Evolutionary conservation across 2,797 vertebrate genomes (phyloP), one percentile per base, ranked within the genome.

Genomic region (Strix occidentalis): DNA sequence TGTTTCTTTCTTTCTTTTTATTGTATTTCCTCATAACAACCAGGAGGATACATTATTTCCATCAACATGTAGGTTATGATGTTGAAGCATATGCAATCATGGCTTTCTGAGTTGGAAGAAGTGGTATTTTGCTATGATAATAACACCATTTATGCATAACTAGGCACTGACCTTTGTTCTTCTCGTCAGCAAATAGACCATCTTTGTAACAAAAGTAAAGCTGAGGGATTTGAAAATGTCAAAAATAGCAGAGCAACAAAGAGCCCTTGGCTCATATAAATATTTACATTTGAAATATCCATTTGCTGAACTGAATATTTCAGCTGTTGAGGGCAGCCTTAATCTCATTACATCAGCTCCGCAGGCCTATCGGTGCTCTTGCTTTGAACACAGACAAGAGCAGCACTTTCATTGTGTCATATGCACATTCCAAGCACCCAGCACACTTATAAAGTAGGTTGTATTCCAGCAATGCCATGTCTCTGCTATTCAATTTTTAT

Each of bases 281-380:
- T 96, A 96, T 98, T 98, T 97, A 97, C 89, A 93, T 95, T 90
- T 95, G 89, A 96, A 82, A 96, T 89, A 96, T 88, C 96, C 93
- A 96, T 97, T 96, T 94, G 56, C 92, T 90, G 87, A 78, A 93
- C 87, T 78, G 85, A 91, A 86, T 86, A 95, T 92, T 96, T 83
- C 96, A 97, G 95, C 96, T 95, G 96, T 95, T 75, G 91, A 94
- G 89, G 56, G 68, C 90, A 94, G 94, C 69, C 94, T 95, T 79
- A 96, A 96, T 95, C 68, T 96, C 66, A 96, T 89, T 96, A 79
- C 89, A 91, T 95, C 89, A 79, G 66, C 92, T 87, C 63, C 10
- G 12, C 90, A 75, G 72, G 76, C 75, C 87, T 97, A 91, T 93
- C 88, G 91, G 83, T 93, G 82, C 89, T 95, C 50, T 92, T 95